phyloP scores from a whole-genome alignment of 2,113 vertebrate genomes.

The Tretioscincus oriximinensis region DNA sequence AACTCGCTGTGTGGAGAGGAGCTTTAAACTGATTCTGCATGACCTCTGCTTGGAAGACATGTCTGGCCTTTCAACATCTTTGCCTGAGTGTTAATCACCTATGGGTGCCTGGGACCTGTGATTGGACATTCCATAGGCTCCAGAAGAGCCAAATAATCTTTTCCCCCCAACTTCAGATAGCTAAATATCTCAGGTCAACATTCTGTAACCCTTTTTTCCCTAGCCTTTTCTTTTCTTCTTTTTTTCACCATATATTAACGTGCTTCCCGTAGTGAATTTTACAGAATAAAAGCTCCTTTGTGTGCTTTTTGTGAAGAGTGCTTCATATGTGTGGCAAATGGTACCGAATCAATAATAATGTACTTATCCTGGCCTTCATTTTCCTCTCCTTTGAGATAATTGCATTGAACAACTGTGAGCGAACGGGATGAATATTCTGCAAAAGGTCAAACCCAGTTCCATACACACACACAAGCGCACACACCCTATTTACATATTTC shows the following conservation, averaged over 20 bases:
- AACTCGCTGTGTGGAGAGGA: no score
- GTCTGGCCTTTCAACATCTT: no score
- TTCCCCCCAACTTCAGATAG: no score
- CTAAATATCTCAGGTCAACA: no score
- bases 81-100: no score
- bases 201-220: no score
- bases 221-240: no score
- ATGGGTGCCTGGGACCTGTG: neutral
- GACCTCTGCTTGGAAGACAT: no score
- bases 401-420: neutral
- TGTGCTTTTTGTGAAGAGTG: slow-evolving; percentile 40
- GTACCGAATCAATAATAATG: slow-evolving; percentile 22
- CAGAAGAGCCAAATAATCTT: no score
- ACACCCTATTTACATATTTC: neutral
- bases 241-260: neutral
- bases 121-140: no score
- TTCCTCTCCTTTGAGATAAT: neutral
- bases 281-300: slow-evolving; percentile 25
- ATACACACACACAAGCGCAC: neutral
- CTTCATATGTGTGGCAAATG: slow-evolving; percentile 15
- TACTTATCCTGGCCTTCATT: neutral
- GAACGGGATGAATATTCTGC: slow-evolving; percentile 12
- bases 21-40: no score
- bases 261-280: slow-evolving; percentile 15
- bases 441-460: neutral